Base-by-base conservation (phyloP, 2,113 vertebrate species). In the Microcebus lehilahytsara region DNA sequence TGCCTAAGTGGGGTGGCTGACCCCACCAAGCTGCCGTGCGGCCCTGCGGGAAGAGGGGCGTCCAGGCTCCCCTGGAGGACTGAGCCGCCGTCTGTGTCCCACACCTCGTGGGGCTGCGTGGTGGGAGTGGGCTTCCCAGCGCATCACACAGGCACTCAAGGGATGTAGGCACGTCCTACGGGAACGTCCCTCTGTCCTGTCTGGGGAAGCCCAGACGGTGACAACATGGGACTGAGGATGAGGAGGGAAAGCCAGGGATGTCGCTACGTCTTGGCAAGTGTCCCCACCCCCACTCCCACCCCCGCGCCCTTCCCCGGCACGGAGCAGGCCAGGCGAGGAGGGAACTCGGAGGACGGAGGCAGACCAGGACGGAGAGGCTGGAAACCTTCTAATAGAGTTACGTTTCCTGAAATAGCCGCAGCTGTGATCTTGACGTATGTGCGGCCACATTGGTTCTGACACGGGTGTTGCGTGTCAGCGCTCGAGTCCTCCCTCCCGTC, bases 121-220 rank as follows among this genome's bases (percentile, higher is more conserved):
- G 40, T 9, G 51, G 32, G n/a, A 46, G 25, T 20, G 6, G 19
- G 12, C 34, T 46, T 19, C 56, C 58, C 74, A 23, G 34, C 4
- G 7, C 58, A 20, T 37, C 37, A 32, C 9, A 6, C 49, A 1
- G 16, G 13, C 37, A 23, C 89, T n/a, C 34, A 11, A 16, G 37
- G 1, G 1, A 3, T 1, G 0, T 6, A 25, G 40, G 16, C 27
- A 0, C 0, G 9, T 37, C 34, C 40, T 40, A 32, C 19, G 40
- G 81, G 71, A 49, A 12, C 3, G 22, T 13, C 23, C 5, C n/a
- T 23, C 8, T 0, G n/a, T 6, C 62, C 49, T 53, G 7, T 34
- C 49, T 90, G 60, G 17, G 12, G 8, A 62, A 49, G 32, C 10
- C 72, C 20, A 3, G 0, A 19, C 9, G 32, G 16, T 40, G 56